Conservation (phyloP, 53 echinoderm and acorn worm species). For the Paracentrotus lividus region DNA sequence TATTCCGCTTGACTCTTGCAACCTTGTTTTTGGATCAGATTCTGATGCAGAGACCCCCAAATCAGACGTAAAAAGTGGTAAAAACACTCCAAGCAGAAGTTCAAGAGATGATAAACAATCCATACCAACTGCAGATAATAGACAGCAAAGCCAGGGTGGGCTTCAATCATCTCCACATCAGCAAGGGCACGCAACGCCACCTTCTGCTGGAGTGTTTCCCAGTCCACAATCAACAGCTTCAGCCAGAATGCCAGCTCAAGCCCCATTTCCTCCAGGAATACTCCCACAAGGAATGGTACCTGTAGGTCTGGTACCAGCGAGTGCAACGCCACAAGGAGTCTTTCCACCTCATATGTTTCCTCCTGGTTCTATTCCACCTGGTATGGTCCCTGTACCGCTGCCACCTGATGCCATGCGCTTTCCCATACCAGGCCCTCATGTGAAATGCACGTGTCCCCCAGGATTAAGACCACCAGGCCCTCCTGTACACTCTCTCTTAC, state of each 20-base stretch:
- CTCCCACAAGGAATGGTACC: conserved; percentile 48
- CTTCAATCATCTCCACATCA: neutral
- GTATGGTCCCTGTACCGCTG: conserved; percentile 21
- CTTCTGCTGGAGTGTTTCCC: conserved; percentile 15
- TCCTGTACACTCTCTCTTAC: conserved; percentile 17
- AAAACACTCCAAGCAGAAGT: neutral
- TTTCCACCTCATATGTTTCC: conserved; percentile 20
- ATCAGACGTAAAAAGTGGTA: neutral
- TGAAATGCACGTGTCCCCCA: conserved; percentile 33
- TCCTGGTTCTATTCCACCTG: conserved; percentile 29
- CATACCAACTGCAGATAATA: neutral
- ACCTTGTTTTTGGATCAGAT: conserved; percentile 1
- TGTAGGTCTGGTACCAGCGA: conserved; percentile 13
- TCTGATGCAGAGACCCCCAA: neutral
- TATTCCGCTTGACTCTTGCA: conserved; percentile 50
- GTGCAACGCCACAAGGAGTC: neutral
- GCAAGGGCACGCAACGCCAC: neutral
- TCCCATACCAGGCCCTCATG: neutral
- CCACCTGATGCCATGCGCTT: conserved; percentile 2
- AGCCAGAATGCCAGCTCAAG: neutral
- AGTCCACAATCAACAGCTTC: neutral
- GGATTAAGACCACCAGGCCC: conserved; percentile 33
- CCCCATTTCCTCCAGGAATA: neutral
- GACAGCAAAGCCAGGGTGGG: neutral
- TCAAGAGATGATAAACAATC: neutral